Evolutionary conservation across 2,888 invertebrate species (phyloP), one percentile per base, ranked within the genome.

Genomic region (Xanthorhoe designata): DNA sequence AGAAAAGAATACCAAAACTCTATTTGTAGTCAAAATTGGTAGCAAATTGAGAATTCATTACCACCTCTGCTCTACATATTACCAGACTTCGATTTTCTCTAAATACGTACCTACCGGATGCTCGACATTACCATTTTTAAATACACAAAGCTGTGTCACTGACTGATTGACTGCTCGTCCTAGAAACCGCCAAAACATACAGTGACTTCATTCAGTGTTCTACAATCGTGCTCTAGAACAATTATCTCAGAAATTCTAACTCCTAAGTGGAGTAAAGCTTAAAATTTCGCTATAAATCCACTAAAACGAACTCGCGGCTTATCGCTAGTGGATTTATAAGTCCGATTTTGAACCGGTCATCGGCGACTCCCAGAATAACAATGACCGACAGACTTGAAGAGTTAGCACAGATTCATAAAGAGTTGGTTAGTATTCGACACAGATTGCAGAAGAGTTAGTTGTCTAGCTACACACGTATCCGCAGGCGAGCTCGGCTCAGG

Each of bases 401-500:
- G 61, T 70, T 51, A 6, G 29, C 29, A 49, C 51, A 51, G 62
- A 65, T 54, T 60, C 15, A 45, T 56, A 45, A 52, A 55, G 17
- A 51, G 55, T 56, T 32, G 13, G 58, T 64, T 55, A 53, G 60
- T 64, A 51, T 55, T 65, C 59, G 0, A 42, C 54, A 60, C 60
- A 65, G 66, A 54, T 53, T 47, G 57, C 17, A 19, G 17, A 47
- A 59, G 61, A 59, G 65, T 64, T 47, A 53, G 64, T 61, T 53
- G 49, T 55, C 38, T 57, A 42, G 60, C 61, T 57, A 63, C 63
- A 53, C 63, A 52, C 74, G 83, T 79, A 70, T 70, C 75, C 80
- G 77, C 82, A 35, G 45, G 61, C 59, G 82, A 84, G 83, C 85
- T 81, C 70, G 71, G 64, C 66, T 55, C 82, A 80, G 89, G 92